phyloP scores from a whole-genome alignment of 23 tunicate genomes.

The Ascidia mentula region DNA sequence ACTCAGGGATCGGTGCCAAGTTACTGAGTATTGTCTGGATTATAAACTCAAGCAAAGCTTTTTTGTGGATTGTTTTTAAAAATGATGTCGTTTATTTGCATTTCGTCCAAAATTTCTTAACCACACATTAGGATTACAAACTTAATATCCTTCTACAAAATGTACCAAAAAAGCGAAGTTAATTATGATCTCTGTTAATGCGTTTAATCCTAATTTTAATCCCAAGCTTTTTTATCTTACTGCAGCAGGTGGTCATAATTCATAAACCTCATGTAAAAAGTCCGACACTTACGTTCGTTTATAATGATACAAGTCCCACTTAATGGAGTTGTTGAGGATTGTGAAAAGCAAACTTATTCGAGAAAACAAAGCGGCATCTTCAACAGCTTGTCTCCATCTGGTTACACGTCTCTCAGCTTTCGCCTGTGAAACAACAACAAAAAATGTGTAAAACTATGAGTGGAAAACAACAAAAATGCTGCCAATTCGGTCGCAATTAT shows the following conservation, averaged over 20 bases:
- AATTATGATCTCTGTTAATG: no score
- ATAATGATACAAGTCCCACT: constrained; percentile 71
- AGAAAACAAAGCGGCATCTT: constrained; percentile 47
- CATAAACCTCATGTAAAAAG: neutral
- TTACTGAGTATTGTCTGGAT: no score
- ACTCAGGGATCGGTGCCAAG: no score
- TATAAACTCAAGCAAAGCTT: no score
- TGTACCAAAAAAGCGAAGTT: neutral
- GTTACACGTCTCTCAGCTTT: constrained; percentile 49
- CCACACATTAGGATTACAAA: no score
- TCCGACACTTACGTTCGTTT: constrained; percentile 49
- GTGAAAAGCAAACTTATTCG: constrained; percentile 41
- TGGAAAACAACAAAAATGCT: no score
- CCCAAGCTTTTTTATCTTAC: no score
- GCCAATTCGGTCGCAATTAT: no score
- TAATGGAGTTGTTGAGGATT: constrained; percentile 50
- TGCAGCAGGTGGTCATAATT: neutral
- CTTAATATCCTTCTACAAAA: neutral
- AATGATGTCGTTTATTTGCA: no score
- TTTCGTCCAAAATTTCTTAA: no score
- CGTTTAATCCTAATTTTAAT: no score
- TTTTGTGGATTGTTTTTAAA: no score
- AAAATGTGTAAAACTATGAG: neutral
- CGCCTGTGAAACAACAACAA: constrained; percentile 17
- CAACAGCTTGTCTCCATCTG: constrained; percentile 53